Base-by-base conservation (phyloP, 37 sponge, comb jelly and placozoan species). In the Trichoplax adhaerens region DNA sequence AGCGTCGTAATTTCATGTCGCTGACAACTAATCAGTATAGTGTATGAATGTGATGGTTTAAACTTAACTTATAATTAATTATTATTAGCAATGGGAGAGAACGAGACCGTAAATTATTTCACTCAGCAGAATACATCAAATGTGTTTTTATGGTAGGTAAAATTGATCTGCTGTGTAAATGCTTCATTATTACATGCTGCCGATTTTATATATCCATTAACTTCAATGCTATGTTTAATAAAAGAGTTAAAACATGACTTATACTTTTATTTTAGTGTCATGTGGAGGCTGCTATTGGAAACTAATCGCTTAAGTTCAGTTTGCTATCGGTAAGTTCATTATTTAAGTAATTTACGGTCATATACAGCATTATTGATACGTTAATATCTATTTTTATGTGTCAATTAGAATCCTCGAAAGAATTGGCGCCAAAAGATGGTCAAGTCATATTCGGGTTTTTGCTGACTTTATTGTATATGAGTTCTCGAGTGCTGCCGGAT, bases 281-380 rank as follows among this genome's bases (percentile, higher is more conserved):
- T 84, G 58, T 88, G 85, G 85, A 80, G 76, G 68, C 53, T 56
- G n/a, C 59, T 80, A 48, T n/a, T 84, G 72, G 79, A 80, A 1
- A 84, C 76, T 1, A 77, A 77, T 0, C 59, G 60, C 12, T 70
- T 83, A 46, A 77, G 54, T 50, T 65, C 74, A 49, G 10, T 80
- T 4, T 53, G 66, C 4, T 50, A 52, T 48, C 83, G 84, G 83
- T 83, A 63, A 48, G 57, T 0, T 52, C 55, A 68, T 29, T 29
- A 29, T 29, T 29, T 29, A 29, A 29, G 29, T 29, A 29, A 29
- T 29, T 29, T 29, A 29, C 29, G 29, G 29, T 29, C 29, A 29
- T 29, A 29, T 29, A 29, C 29, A 29, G 29, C 29, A 29, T 29
- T 29, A 29, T 29, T 29, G 29, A 29, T 29, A 29, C 29, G 29